These are phyloP conservation scores for Lepetodrilus schrolli DNA, from an alignment of 2,888 invertebrate species.

Conservation along the genomic window DNA sequence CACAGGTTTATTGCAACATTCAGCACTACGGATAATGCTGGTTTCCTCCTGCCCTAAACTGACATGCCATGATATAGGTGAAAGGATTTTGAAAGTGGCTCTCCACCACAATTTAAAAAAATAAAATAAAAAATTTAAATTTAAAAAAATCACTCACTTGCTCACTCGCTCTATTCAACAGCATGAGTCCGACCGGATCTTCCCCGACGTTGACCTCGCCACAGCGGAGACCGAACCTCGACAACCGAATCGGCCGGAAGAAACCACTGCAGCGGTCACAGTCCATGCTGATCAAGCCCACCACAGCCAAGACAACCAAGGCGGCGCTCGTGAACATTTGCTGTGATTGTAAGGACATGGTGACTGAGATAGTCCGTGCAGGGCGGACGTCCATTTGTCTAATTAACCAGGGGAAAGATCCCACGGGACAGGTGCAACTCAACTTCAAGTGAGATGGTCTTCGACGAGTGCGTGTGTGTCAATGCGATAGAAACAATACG, in stretches of 20 bases:
- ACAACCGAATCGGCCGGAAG: conserved; percentile 39
- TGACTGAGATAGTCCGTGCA: conserved; percentile 93
- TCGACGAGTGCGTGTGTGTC: neutral
- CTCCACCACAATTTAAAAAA: neutral
- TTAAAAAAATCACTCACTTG: no score
- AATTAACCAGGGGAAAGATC: conserved; percentile 46
- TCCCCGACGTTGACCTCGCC: conserved; percentile 37
- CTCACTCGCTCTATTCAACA: neutral
- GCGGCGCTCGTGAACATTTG: conserved; percentile 91
- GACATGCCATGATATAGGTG: no score
- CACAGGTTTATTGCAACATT: no score
- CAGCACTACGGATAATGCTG: no score
- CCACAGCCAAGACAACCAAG: conserved; percentile 38
- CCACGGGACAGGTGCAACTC: conserved; percentile 1
- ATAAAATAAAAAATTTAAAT: no score
- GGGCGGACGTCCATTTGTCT: conserved; percentile 79
- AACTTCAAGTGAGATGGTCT: neutral
- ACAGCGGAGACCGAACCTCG: conserved; percentile 16
- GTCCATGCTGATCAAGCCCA: conserved; percentile 50
- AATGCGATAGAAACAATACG: neutral
- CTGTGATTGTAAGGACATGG: conserved; percentile 94
- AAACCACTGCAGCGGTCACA: conserved; percentile 59
- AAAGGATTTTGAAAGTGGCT: neutral
- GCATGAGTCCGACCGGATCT: conserved; percentile 25
- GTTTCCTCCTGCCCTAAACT: no score